Evolutionary conservation across 2,888 invertebrate species (phyloP), one percentile per base, ranked within the genome.

Genomic region (Ligdia adustata): DNA sequence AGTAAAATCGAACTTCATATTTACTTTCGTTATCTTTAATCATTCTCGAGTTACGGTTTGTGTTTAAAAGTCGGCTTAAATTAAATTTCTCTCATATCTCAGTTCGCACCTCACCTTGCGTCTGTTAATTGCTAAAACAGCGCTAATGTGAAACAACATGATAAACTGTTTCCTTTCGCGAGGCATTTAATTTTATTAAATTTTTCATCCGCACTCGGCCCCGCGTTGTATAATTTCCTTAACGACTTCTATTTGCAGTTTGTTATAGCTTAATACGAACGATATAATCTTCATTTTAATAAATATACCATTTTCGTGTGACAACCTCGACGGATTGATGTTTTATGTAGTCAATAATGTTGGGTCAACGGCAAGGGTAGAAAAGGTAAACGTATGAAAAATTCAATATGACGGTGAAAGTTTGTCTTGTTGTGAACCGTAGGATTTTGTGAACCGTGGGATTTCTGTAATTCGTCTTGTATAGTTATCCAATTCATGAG

Each of bases 121-220:
- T 27, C 20, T 69, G 79, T 85, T 87, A 88, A 89, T 89, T 88
- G 78, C 79, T 66, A 79, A 76, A 79, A 70, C 79, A 73, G 72
- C 66, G 75, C 62, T 82, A 81, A 81, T 78, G 79, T 77, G 74
- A 75, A 67, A 71, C 72, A 66, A 73, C 70, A 75, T 86, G 87
- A 89, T 86, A 71, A 75, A 88, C 72, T 64, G 80, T 66, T 87
- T 88, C 87, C 87, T 75, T 66, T 72, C 60, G 57, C 57, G 52
- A 63, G 63, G 49, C 65, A 55, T 67, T 63, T 64, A 63, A 61
- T 71, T 62, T 69, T 62, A 68, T 73, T 73, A 65, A 57, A 70
- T 66, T 61, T 50, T 52, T 58, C 60, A 63, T 57, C 52, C 53
- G 47, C 40, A 47, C 54, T 60, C 46, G 48, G 53, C 55, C 43